Conservation (phyloP, 2,888 invertebrate species). For the Coremacera marginata region DNA sequence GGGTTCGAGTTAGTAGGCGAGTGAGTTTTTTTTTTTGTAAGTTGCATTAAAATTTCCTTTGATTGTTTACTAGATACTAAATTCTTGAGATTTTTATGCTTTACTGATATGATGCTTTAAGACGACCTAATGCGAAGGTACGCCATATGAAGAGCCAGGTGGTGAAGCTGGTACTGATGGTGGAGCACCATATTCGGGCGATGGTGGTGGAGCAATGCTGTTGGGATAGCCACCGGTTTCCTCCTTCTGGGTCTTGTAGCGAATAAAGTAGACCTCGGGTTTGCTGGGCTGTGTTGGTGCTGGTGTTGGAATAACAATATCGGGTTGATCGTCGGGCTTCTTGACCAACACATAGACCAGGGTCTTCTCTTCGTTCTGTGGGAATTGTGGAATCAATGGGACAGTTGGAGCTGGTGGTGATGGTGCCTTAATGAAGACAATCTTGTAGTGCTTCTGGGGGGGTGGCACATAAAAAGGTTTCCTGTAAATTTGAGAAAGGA, state of each 20-base stretch:
- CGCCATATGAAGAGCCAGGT: slow-evolving; percentile 67
- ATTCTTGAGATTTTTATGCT: slow-evolving; percentile 20
- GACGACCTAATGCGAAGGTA: slow-evolving; percentile 59
- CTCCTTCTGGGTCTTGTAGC: slow-evolving; percentile 78
- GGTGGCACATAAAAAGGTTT: slow-evolving; percentile 72
- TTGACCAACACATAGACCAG: slow-evolving; percentile 81
- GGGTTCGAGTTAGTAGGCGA: slow-evolving; percentile 6
- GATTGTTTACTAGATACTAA: slow-evolving; percentile 10
- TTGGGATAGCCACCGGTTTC: slow-evolving; percentile 68
- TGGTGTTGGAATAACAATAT: slow-evolving; percentile 77
- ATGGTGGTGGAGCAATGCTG: slow-evolving; percentile 63
- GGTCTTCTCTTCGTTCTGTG: slow-evolving; percentile 81
- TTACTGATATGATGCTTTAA: slow-evolving; percentile 1
- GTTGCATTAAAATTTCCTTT: slow-evolving; percentile 37
- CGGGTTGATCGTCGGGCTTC: slow-evolving; percentile 80
- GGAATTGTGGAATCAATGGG: slow-evolving; percentile 74
- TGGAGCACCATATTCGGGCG: slow-evolving; percentile 67
- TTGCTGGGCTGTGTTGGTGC: slow-evolving; percentile 81
- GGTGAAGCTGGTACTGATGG: slow-evolving; percentile 64
- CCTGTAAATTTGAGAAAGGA: slow-evolving; percentile 56
- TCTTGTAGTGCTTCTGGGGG: slow-evolving; percentile 84
- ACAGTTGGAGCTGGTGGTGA: slow-evolving; percentile 76
- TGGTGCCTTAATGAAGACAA: slow-evolving; percentile 82
- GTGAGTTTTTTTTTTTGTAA: slow-evolving; percentile 31
- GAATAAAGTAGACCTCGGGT: slow-evolving; percentile 82